Evolutionary conservation across 2,113 vertebrate species (phyloP).

Genomic region (Eptatretus burgeri): DNA sequence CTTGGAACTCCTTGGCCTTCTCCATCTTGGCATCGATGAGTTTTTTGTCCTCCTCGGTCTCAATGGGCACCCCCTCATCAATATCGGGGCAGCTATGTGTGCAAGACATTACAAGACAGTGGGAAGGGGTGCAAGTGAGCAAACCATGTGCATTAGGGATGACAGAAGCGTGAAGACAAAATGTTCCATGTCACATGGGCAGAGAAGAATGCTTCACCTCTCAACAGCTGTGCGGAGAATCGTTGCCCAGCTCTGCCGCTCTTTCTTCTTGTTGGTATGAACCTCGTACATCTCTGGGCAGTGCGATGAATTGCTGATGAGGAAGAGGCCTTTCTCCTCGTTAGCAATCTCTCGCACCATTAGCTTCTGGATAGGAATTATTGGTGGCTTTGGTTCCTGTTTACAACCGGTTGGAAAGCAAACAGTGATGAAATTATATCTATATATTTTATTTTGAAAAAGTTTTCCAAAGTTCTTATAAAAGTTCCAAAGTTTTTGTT

Average conservation of each 20-base stretch:
- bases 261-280: constrained; percentile 56
- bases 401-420: background rate
- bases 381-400: constrained; percentile 65
- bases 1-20: constrained; percentile 47
- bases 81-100: constrained; percentile 39
- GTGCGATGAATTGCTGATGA: constrained; percentile 57
- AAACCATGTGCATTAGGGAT: background rate
- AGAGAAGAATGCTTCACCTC: constrained; percentile 22
- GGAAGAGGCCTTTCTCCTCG: constrained; percentile 81
- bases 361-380: constrained; percentile 66
- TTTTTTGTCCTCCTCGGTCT: constrained; percentile 32
- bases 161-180: background rate
- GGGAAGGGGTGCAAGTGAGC: background rate
- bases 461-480: too few relatives aligned
- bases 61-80: constrained; percentile 29
- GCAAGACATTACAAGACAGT: background rate
- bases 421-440: too few relatives aligned
- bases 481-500: too few relatives aligned
- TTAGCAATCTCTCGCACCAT: constrained; percentile 86
- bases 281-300: constrained; percentile 96
- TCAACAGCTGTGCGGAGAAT: constrained; percentile 45
- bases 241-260: constrained; percentile 39
- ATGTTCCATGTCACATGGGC: background rate
- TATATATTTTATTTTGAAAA: too few relatives aligned
- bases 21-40: constrained; percentile 17